phyloP scores from a whole-genome alignment of 2,113 vertebrate species.

The Actinemys pallida region DNA sequence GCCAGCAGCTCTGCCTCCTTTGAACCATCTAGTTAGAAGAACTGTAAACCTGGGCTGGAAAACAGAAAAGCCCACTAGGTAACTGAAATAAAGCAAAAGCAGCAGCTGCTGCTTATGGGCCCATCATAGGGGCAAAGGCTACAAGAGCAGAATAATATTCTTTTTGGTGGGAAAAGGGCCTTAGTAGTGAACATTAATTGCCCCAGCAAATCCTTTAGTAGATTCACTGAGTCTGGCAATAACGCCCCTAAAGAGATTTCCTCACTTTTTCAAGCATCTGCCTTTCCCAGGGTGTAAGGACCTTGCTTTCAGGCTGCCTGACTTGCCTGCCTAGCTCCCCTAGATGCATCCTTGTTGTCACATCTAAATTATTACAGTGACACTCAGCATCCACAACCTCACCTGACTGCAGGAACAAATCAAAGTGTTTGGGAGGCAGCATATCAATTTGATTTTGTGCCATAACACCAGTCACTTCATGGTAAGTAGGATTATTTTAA shows the following conservation, averaged over 20 bases:
- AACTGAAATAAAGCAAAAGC: conserved; percentile 31
- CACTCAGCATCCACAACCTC: conserved; percentile 34
- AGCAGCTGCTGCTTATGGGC: not conserved
- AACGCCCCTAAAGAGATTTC: conserved; percentile 42
- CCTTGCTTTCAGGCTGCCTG: conserved; percentile 52
- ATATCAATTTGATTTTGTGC: conserved; percentile 60
- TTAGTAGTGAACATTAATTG: conserved; percentile 6
- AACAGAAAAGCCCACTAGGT: not conserved
- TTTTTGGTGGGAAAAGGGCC: not conserved
- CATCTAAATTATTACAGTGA: conserved; percentile 60
- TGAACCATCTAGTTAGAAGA: conserved; percentile 26
- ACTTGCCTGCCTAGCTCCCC: conserved; percentile 50
- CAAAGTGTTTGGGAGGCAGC: conserved; percentile 65
- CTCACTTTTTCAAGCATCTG: conserved; percentile 48
- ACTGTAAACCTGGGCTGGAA: not conserved
- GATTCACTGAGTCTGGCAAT: conserved; percentile 28
- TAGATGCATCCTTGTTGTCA: conserved; percentile 49
- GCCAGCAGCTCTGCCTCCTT: conserved; percentile 12
- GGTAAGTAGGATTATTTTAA: conserved; percentile 69
- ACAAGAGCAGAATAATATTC: not conserved
- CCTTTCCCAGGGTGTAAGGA: conserved; percentile 33
- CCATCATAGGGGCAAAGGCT: not conserved
- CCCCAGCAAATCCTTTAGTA: not conserved
- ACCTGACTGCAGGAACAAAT: conserved; percentile 65
- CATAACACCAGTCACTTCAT: conserved; percentile 45